These are phyloP conservation scores for Galaxias olidus DNA, from an alignment of 2,797 vertebrate species.

Conservation along the genomic window DNA sequence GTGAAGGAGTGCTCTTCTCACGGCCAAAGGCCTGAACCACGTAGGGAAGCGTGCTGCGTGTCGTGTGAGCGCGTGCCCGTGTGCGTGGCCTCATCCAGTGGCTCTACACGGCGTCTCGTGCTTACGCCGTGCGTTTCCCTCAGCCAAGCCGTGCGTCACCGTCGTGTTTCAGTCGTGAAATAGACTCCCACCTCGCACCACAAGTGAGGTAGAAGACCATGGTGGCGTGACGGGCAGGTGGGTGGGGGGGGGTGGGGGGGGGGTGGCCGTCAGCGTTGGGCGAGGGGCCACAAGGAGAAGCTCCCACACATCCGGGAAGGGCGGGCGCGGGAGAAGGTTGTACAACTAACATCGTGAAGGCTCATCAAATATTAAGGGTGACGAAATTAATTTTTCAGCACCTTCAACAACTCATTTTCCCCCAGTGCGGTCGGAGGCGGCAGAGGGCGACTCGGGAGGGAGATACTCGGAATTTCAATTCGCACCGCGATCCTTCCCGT, in stretches of 20 bases:
- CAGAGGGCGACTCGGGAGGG: constrained; percentile 21
- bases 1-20: too few relatives aligned
- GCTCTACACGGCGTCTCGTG: too few relatives aligned
- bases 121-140: too few relatives aligned
- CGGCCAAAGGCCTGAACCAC: too few relatives aligned
- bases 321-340: constrained; percentile 37
- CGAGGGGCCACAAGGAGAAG: constrained; percentile 17
- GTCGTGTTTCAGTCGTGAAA: constrained; percentile 39
- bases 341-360: constrained; percentile 47
- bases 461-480: constrained; percentile 40
- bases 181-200: constrained; percentile 41
- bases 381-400: constrained; percentile 57
- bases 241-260: too few relatives aligned
- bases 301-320: constrained; percentile 30
- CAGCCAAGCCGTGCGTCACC: constrained; percentile 26
- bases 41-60: too few relatives aligned
- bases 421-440: constrained; percentile 11
- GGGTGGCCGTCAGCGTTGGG: neutral
- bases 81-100: too few relatives aligned
- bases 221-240: too few relatives aligned
- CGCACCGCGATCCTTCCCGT: constrained; percentile 3
- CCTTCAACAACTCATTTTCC: constrained; percentile 21
- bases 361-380: constrained; percentile 64
- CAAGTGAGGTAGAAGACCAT: constrained; percentile 14
- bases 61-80: too few relatives aligned